phyloP scores from a whole-genome alignment of 2,797 vertebrate species.

The Chlorospingus flavigularis region DNA sequence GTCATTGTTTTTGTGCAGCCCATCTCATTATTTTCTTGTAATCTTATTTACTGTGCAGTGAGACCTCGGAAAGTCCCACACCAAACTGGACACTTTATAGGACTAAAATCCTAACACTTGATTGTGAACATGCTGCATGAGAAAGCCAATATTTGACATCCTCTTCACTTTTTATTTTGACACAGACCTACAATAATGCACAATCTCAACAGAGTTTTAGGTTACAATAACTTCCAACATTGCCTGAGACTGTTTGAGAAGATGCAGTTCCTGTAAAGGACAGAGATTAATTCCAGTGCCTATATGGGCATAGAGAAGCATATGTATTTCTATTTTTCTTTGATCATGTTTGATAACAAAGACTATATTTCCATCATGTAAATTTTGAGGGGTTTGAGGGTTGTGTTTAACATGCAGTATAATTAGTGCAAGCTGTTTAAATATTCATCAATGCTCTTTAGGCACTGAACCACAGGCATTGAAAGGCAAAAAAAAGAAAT shows the following conservation, averaged over 20 bases:
- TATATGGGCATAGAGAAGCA: neutral
- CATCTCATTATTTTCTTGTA: neutral
- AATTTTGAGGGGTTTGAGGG: neutral
- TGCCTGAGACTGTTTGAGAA: neutral
- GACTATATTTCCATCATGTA: neutral
- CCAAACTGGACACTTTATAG: neutral
- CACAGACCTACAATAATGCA: neutral
- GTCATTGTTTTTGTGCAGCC: neutral
- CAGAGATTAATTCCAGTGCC: neutral
- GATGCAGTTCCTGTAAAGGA: neutral
- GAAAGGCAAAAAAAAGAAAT: neutral
- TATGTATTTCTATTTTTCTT: neutral
- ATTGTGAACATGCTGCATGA: neutral
- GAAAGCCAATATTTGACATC: neutral
- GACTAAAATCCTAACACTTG: neutral
- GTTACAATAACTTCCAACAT: neutral
- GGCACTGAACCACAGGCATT: neutral
- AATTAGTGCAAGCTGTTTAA: neutral
- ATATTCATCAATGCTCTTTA: neutral
- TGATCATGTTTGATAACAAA: neutral
- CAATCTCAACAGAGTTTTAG: neutral
- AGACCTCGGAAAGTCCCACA: neutral
- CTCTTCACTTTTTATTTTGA: neutral
- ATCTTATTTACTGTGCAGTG: neutral
- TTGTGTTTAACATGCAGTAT: neutral